These are phyloP conservation scores for Zeugodacus cucurbitae DNA, from an alignment of 1,140 invertebrate species.

Conservation along the genomic window DNA sequence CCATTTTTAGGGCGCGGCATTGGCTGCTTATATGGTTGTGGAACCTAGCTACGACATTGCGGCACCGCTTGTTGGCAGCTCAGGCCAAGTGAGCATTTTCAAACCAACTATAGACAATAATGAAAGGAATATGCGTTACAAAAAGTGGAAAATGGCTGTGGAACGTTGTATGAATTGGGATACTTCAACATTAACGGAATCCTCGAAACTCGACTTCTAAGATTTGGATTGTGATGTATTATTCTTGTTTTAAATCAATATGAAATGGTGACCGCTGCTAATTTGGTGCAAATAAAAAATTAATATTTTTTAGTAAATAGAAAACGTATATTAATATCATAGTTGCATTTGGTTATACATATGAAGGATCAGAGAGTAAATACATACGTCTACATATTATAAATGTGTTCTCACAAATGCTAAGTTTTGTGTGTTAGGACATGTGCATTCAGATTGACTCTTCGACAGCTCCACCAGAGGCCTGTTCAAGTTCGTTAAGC, in stretches of 20 bases:
- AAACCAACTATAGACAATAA: constrained; percentile 74
- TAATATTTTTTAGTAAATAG: background rate
- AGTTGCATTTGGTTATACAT: background rate
- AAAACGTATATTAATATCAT: constrained; percentile 40
- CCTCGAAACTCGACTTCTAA: background rate
- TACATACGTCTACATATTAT: background rate
- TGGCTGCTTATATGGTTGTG: constrained; percentile 80
- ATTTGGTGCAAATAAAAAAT: background rate
- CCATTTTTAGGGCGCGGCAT: constrained; percentile 73
- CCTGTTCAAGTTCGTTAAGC: constrained; percentile 56
- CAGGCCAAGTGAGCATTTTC: constrained; percentile 70
- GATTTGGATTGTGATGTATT: background rate
- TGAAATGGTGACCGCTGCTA: background rate
- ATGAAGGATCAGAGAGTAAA: background rate
- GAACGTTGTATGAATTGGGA: constrained; percentile 85
- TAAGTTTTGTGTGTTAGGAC: constrained; percentile 26
- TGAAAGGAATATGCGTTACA: constrained; percentile 79
- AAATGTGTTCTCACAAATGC: constrained; percentile 7
- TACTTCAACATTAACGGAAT: constrained; percentile 49
- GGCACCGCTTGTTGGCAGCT: constrained; percentile 58
- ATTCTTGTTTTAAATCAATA: background rate
- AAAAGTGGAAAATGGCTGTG: constrained; percentile 87
- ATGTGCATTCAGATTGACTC: constrained; percentile 28
- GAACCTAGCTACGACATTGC: constrained; percentile 70
- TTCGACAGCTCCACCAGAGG: constrained; percentile 48